Percentiles rank a stretch among this genome's conserved stretches.
phyloP scores from a whole-genome alignment of 2,888 invertebrate species.

The Itoplectis maculator region DNA sequence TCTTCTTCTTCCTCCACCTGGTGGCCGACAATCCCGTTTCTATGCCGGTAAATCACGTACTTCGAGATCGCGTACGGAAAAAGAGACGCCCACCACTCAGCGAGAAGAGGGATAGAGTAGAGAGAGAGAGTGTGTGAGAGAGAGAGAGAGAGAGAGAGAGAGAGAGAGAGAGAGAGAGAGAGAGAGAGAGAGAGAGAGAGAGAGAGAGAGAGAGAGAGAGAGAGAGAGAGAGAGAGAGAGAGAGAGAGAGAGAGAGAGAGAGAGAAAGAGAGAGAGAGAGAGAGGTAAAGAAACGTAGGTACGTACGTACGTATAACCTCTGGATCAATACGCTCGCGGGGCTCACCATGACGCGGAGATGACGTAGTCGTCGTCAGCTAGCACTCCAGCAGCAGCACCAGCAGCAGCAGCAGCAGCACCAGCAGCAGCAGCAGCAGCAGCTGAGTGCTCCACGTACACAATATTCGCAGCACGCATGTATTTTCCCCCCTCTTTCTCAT shows the following conservation, averaged over 20 bases:
- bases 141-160: too few relatives aligned
- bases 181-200: too few relatives aligned
- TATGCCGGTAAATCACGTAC: constrained; percentile 26
- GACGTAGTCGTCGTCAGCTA: constrained; percentile 30
- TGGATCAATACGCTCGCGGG: constrained; percentile 30
- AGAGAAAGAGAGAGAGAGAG: not conserved
- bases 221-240: too few relatives aligned
- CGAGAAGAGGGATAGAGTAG: constrained; percentile 13
- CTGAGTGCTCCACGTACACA: constrained; percentile 16
- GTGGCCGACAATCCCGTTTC: not conserved
- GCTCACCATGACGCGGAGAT: constrained; percentile 32
- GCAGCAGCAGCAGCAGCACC: too few relatives aligned
- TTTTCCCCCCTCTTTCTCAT: not conserved
- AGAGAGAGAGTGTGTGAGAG: not conserved
- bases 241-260: too few relatives aligned
- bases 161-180: too few relatives aligned
- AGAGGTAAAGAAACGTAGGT: constrained; percentile 31
- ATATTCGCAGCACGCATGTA: constrained; percentile 19
- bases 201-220: too few relatives aligned
- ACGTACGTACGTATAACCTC: constrained; percentile 29
- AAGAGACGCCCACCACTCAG: constrained; percentile 14
- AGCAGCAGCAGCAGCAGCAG: too few relatives aligned
- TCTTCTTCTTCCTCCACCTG: constrained; percentile 8
- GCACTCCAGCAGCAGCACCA: constrained; percentile 22
- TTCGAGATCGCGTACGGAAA: constrained; percentile 7